Percentiles rank a stretch among this genome's conserved stretches.
Conservation (phyloP, 1,140 invertebrate species). For the Laupala kohalensis region DNA sequence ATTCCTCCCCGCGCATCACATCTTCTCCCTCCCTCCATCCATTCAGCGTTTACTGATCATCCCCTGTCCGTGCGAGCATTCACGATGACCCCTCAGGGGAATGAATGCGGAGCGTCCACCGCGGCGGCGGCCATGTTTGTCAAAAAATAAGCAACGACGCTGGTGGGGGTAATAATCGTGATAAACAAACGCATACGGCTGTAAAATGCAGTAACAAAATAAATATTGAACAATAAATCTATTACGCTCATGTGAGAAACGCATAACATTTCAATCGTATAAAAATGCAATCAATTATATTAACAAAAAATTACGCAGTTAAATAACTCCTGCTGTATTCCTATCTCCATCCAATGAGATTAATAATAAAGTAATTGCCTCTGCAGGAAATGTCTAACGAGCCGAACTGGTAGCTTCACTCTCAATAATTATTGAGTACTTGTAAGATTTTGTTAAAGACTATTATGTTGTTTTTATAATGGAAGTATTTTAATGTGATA, state of each 20-base stretch:
- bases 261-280: neutral
- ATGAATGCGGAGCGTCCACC: neutral
- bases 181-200: neutral
- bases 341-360: neutral
- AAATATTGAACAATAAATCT: neutral
- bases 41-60: too few species aligned
- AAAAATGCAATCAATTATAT: neutral
- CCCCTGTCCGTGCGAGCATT: too few species aligned
- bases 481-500: too few species aligned
- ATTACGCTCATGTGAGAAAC: neutral
- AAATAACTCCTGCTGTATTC: neutral
- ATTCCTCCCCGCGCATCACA: too few species aligned
- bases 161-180: neutral
- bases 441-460: too few species aligned
- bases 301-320: neutral
- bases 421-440: too few species aligned
- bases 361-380: neutral
- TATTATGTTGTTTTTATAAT: too few species aligned
- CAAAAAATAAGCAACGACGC: neutral
- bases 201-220: neutral
- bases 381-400: too few species aligned
- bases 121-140: neutral
- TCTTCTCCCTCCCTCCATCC: too few species aligned
- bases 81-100: neutral
- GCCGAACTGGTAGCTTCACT: too few species aligned